These are phyloP conservation scores for Thalassophryne amazonica DNA, from an alignment of 2,797 vertebrate genomes.

Conservation along the genomic window DNA sequence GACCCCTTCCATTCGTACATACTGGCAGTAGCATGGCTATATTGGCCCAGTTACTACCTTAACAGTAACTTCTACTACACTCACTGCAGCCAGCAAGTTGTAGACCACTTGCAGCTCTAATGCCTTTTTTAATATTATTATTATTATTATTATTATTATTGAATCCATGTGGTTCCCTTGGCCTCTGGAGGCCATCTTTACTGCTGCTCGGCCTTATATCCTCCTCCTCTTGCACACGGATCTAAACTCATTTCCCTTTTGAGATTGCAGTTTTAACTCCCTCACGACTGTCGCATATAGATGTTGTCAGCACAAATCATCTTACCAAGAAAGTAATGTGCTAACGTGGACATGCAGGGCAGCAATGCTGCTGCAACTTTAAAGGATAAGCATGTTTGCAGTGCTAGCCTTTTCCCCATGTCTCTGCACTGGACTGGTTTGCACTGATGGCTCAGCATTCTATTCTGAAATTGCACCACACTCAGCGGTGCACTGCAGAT, in stretches of 20 bases:
- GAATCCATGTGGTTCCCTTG: constrained; percentile 60
- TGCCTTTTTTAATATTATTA: constrained; percentile 43
- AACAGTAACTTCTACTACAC: constrained; percentile 44
- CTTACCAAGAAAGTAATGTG: constrained; percentile 60
- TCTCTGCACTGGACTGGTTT: constrained; percentile 70
- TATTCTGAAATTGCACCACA: constrained; percentile 71
- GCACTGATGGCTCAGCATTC: constrained; percentile 75
- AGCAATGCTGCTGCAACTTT: constrained; percentile 66
- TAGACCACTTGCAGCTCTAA: constrained; percentile 54
- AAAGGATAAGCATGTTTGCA: constrained; percentile 52
- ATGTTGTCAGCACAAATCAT: constrained; percentile 58
- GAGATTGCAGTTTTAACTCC: constrained; percentile 63
- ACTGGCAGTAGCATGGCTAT: constrained; percentile 30
- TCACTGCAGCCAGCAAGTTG: constrained; percentile 61
- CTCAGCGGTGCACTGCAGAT: constrained; percentile 75
- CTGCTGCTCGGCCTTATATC: constrained; percentile 50
- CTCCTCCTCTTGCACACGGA: constrained; percentile 46
- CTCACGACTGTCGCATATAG: constrained; percentile 33
- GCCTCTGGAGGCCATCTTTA: constrained; percentile 56
- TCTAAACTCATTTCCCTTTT: constrained; percentile 40
- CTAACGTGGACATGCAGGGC: constrained; percentile 66
- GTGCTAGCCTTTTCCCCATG: constrained; percentile 49
- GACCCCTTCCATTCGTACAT: neutral
- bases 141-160: too few species aligned
- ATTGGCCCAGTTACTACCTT: constrained; percentile 38